Percentiles rank a stretch among this genome's conserved stretches.
Conservation (phyloP, 2,113 vertebrate genomes). For the Trematomus loennbergii region DNA sequence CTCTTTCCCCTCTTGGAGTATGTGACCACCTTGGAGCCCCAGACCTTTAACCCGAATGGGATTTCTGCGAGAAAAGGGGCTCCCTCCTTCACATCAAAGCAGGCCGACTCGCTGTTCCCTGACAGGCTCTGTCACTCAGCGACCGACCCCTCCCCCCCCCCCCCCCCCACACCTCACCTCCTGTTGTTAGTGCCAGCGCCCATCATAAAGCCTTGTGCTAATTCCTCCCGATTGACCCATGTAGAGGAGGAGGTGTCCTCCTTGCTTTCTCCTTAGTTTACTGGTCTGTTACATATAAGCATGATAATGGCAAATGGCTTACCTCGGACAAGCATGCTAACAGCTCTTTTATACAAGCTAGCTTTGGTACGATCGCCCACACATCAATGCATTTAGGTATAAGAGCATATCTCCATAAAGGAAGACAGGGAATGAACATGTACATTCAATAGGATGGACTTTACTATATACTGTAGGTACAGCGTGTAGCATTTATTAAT, state of each 20-base stretch:
- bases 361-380: too few relatives aligned
- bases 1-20: background rate
- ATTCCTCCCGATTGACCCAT: constrained; percentile 17
- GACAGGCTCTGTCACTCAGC: background rate
- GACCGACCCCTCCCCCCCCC: background rate
- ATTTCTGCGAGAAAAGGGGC: background rate
- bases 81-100: constrained; percentile 22
- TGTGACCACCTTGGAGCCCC: constrained; percentile 10
- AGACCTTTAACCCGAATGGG: constrained; percentile 3
- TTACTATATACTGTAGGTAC: background rate
- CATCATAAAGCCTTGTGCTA: constrained; percentile 11
- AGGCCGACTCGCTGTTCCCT: background rate
- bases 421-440: too few relatives aligned
- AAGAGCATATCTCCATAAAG: too few relatives aligned
- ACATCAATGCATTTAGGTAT: background rate
- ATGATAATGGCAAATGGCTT: background rate
- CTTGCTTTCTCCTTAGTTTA: background rate
- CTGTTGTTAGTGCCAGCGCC: constrained; percentile 5
- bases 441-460: too few relatives aligned
- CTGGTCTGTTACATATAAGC: background rate
- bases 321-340: background rate
- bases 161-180: background rate
- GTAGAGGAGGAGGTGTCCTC: background rate
- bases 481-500: too few relatives aligned
- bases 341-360: background rate